Evolutionary conservation across 2,113 vertebrate species (phyloP).

Genomic region (Oriolus oriolus): DNA sequence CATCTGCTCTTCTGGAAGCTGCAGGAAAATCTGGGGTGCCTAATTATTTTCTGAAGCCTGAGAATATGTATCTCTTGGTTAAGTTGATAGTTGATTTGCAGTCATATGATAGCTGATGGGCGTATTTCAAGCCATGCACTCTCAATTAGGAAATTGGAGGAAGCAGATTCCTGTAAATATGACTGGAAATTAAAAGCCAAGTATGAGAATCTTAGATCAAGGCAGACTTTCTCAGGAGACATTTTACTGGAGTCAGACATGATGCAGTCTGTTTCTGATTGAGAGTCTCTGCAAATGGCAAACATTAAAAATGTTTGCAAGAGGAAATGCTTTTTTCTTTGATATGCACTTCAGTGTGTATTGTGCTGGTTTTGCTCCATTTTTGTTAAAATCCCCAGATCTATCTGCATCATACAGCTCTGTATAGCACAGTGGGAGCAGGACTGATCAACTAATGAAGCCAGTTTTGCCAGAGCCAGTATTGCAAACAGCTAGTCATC

Average conservation of each 20-base stretch:
- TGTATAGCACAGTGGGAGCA: not conserved
- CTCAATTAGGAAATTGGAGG: slow-evolving; percentile 16
- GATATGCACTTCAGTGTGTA: not conserved
- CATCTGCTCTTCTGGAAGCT: not conserved
- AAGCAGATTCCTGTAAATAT: slow-evolving; percentile 13
- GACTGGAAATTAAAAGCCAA: slow-evolving; percentile 24
- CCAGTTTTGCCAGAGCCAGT: not conserved
- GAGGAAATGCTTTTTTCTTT: not conserved
- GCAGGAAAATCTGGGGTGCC: not conserved
- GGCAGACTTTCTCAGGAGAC: slow-evolving; percentile 4
- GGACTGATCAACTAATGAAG: not conserved
- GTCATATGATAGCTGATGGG: not conserved
- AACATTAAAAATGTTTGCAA: not conserved
- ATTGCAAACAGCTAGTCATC: not conserved
- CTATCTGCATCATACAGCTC: not conserved
- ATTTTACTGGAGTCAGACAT: not conserved
- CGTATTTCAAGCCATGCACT: not conserved
- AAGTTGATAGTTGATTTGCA: not conserved
- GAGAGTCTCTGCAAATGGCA: not conserved
- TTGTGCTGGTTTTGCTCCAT: not conserved
- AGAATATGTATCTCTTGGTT: not conserved
- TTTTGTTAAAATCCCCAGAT: not conserved
- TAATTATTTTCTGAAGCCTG: not conserved
- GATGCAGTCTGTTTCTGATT: not conserved
- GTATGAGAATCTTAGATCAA: slow-evolving; percentile 2